Conservation (phyloP, 2,888 invertebrate genomes). For the Agrochola lota region DNA sequence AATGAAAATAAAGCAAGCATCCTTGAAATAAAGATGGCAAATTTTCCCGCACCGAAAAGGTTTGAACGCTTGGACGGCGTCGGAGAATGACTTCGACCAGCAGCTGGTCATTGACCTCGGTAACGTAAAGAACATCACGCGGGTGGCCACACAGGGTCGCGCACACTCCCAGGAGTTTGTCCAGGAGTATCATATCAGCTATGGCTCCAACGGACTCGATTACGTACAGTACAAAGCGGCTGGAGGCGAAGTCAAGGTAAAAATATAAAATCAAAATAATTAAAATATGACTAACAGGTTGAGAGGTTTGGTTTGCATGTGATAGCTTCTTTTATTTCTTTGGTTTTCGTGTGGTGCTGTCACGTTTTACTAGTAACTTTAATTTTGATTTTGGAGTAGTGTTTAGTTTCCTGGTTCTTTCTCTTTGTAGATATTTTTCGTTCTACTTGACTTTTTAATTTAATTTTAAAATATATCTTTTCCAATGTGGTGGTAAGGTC, state of each 20-base stretch:
- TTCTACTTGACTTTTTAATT: not conserved
- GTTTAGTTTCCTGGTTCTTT: constrained; percentile 19
- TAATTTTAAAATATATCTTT: not conserved
- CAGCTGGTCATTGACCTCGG: constrained; percentile 97
- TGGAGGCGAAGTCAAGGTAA: constrained; percentile 97
- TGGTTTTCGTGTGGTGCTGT: constrained; percentile 49
- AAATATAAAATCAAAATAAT: constrained; percentile 27
- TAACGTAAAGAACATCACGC: constrained; percentile 96
- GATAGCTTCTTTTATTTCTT: constrained; percentile 46
- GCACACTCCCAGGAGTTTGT: constrained; percentile 97
- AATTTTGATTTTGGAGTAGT: constrained; percentile 37
- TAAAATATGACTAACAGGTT: constrained; percentile 59
- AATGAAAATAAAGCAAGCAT: constrained; percentile 59
- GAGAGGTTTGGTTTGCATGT: constrained; percentile 64
- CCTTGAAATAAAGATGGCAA: constrained; percentile 60
- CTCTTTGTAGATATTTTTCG: constrained; percentile 7
- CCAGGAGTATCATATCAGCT: constrained; percentile 98
- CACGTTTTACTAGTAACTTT: constrained; percentile 22
- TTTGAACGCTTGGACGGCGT: constrained; percentile 97
- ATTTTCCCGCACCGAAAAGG: constrained; percentile 89
- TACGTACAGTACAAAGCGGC: constrained; percentile 97
- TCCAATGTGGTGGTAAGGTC: not conserved
- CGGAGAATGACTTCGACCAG: constrained; percentile 97
- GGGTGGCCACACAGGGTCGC: constrained; percentile 97
- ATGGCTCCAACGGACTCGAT: constrained; percentile 97